Conservation (phyloP, 1,140 invertebrate species). For the Planococcus citri region DNA sequence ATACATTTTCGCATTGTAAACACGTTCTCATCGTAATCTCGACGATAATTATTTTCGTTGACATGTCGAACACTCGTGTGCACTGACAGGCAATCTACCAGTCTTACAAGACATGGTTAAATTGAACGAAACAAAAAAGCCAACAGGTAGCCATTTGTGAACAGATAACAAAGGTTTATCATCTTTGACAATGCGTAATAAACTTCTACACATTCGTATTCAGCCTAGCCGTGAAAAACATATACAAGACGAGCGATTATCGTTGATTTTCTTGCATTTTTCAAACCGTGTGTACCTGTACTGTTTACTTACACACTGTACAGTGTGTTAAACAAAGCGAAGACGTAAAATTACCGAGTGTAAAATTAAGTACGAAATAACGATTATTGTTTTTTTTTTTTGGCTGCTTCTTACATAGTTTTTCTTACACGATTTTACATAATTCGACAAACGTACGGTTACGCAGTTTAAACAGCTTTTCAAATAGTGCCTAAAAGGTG, state of each 20-base stretch:
- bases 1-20: not conserved
- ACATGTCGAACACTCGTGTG: not conserved
- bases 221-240: not conserved
- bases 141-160: not conserved
- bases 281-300: not conserved
- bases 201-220: not conserved
- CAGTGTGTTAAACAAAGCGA: conserved; percentile 1
- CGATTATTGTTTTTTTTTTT: not conserved
- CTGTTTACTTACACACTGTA: no score
- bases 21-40: not conserved
- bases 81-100: not conserved
- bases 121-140: not conserved
- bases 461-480: no score
- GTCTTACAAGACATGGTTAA: not conserved
- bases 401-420: no score
- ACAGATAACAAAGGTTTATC: conserved; percentile 7
- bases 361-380: not conserved
- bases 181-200: conserved; percentile 3
- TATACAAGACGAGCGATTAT: not conserved
- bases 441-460: no score
- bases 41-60: no score
- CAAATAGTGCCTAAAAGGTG: no score
- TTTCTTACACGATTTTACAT: no score
- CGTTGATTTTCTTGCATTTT: conserved; percentile 2
- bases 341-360: not conserved